Percentiles rank a stretch among this genome's conserved stretches.
phyloP scores from a whole-genome alignment of 2,888 invertebrate genomes.

The Acrobeloides nanus region DNA sequence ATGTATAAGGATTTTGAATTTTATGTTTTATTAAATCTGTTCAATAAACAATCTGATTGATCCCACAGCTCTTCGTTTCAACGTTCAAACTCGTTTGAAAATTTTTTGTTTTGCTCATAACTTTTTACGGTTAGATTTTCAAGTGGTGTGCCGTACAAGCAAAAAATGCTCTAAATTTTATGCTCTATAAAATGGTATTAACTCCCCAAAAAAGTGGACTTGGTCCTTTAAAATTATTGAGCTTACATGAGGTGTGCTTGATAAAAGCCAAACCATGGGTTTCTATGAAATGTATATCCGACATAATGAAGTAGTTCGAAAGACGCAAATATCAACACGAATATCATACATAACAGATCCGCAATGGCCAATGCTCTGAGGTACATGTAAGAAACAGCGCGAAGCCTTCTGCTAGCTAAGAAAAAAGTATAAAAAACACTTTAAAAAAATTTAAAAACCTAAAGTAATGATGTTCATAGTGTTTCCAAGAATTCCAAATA shows the following conservation, averaged over 20 bases:
- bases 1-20: no score
- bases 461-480: constrained; percentile 51
- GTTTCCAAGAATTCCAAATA: constrained; percentile 41
- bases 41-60: no score
- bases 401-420: constrained; percentile 43
- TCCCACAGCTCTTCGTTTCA: no score
- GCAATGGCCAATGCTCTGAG: constrained; percentile 39
- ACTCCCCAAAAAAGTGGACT: no score
- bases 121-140: no score
- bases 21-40: no score
- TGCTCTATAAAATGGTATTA: no score
- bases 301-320: constrained; percentile 35
- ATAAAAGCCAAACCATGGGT: constrained; percentile 25
- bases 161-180: no score
- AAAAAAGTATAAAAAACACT: constrained; percentile 49
- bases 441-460: constrained; percentile 44
- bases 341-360: constrained; percentile 53
- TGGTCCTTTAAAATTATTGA: no score
- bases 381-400: constrained; percentile 52
- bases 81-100: no score
- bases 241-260: constrained; percentile 21
- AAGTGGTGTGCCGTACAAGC: no score
- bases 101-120: no score
- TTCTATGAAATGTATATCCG: constrained; percentile 21
- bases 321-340: constrained; percentile 45